Conservation (phyloP, 1,140 invertebrate species). For the Danaus melanippus region DNA sequence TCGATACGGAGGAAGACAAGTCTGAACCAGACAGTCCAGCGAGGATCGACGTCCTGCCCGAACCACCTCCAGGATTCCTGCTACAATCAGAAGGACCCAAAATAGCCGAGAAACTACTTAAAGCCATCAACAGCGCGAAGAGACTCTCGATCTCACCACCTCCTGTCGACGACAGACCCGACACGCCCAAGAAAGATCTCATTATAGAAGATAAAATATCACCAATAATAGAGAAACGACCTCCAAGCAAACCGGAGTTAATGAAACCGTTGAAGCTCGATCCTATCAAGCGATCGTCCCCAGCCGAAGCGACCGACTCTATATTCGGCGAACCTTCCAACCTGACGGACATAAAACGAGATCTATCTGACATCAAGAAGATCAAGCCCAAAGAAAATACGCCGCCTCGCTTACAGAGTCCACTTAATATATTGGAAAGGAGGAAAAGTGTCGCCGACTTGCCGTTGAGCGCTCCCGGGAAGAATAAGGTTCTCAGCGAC, state of each 20-base stretch:
- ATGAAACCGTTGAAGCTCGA: constrained; percentile 46
- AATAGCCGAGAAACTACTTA: constrained; percentile 75
- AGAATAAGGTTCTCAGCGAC: constrained; percentile 74
- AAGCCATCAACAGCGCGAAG: constrained; percentile 72
- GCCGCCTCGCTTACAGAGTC: constrained; percentile 47
- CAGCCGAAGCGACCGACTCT: constrained; percentile 36
- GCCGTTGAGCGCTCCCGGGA: constrained; percentile 48
- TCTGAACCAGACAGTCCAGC: constrained; percentile 72
- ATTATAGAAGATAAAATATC: constrained; percentile 42
- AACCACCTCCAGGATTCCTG: constrained; percentile 63
- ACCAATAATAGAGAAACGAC: constrained; percentile 29
- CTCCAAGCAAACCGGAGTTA: constrained; percentile 32
- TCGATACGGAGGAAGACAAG: constrained; percentile 72
- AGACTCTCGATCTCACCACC: constrained; percentile 61
- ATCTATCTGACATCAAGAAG: constrained; percentile 47
- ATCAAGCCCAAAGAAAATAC: constrained; percentile 48
- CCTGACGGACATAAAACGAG: constrained; percentile 45
- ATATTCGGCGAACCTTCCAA: constrained; percentile 60
- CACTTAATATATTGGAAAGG: constrained; percentile 53
- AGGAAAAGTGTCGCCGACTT: constrained; percentile 54
- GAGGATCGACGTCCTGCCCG: constrained; percentile 61
- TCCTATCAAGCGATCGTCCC: constrained; percentile 35
- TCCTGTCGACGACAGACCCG: constrained; percentile 41
- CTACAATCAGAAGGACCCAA: constrained; percentile 70
- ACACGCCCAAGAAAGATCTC: constrained; percentile 46